A percentile compares a stretch with the other conserved stretches of the same genome.
Evolutionary conservation across 2,888 invertebrate species (phyloP).

Genomic region (Crepidodera aurea): DNA sequence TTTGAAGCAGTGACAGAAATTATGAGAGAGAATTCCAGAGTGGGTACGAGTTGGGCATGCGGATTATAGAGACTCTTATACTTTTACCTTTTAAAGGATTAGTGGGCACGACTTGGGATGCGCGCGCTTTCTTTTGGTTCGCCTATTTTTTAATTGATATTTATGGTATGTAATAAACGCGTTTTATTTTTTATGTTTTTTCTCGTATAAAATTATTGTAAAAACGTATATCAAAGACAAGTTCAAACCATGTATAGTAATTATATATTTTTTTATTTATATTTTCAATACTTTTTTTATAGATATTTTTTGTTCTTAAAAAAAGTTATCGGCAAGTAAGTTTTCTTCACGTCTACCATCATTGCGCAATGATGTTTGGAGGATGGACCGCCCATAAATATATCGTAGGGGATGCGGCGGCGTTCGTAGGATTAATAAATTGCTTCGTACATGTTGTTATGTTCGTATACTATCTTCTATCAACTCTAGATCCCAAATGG

Average conservation of each 20-base stretch:
- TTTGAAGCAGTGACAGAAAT: too few species aligned
- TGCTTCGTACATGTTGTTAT: constrained; percentile 80
- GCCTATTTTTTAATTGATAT: too few species aligned
- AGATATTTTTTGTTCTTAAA: constrained; percentile 83
- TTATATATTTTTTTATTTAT: constrained; percentile 1
- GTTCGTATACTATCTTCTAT: constrained; percentile 83
- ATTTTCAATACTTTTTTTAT: constrained; percentile 48
- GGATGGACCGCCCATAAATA: constrained; percentile 72
- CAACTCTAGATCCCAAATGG: constrained; percentile 75
- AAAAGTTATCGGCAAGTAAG: constrained; percentile 86
- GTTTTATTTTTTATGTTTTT: too few species aligned
- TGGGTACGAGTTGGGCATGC: too few species aligned
- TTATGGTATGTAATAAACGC: too few species aligned
- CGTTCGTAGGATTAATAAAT: constrained; percentile 72
- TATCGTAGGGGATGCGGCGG: constrained; percentile 73
- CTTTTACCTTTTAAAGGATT: neutral
- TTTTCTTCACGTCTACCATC: constrained; percentile 88
- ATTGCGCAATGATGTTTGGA: constrained; percentile 78
- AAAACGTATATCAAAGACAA: too few species aligned
- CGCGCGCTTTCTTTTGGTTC: neutral
- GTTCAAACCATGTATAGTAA: too few species aligned
- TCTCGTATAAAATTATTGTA: too few species aligned
- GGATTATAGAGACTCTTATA: too few species aligned
- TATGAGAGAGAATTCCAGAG: too few species aligned
- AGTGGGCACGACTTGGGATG: neutral